Conservation (phyloP, 2,888 invertebrate species). For the Meta bourneti region DNA sequence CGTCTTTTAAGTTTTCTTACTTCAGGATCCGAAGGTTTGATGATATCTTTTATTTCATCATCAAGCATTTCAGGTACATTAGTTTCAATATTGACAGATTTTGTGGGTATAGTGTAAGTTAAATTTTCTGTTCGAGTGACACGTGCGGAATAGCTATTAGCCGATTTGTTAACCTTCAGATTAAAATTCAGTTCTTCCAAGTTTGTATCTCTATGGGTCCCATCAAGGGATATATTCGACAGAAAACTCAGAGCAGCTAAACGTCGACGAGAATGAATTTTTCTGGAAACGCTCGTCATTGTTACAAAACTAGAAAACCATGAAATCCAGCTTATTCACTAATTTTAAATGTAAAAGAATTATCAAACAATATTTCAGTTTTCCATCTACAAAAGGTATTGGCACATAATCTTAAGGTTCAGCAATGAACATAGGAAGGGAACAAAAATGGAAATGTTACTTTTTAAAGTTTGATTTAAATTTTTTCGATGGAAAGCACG, state of each 20-base stretch:
- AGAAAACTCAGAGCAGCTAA: constrained; percentile 92
- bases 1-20: constrained; percentile 45
- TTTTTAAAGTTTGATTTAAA: no score
- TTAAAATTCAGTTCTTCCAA: constrained; percentile 80
- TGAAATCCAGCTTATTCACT: no score
- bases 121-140: constrained; percentile 5
- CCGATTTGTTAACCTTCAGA: constrained; percentile 40
- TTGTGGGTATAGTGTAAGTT: background rate
- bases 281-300: constrained; percentile 79
- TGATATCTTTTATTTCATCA: background rate
- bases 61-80: background rate
- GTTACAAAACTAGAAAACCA: constrained; percentile 5
- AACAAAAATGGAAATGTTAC: no score
- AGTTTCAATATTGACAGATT: constrained; percentile 22
- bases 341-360: no score
- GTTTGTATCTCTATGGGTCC: constrained; percentile 86
- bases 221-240: constrained; percentile 96
- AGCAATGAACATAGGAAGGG: no score
- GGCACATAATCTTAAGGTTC: no score
- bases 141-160: background rate
- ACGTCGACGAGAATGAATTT: constrained; percentile 79
- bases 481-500: no score
- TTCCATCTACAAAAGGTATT: no score
- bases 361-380: no score
- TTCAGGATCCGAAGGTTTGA: background rate